Conservation (phyloP, 2,797 vertebrate genomes). For the Salarias fasciatus region DNA sequence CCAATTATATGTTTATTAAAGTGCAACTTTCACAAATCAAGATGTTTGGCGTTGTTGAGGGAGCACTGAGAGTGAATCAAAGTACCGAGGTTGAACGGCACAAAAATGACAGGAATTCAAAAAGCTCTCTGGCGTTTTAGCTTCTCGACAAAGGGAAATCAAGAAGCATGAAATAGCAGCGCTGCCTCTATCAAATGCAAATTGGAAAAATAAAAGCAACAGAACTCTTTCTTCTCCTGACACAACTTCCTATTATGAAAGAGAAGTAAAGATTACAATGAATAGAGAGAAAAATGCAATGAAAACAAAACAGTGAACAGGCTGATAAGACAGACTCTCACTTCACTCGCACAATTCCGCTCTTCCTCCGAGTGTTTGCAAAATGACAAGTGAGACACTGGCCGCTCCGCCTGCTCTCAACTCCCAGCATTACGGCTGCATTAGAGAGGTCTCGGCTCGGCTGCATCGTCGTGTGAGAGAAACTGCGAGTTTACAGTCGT, state of each 20-base stretch:
- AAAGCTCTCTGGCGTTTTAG: neutral
- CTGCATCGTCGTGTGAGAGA: slow-evolving; percentile 6
- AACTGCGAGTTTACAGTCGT: slow-evolving; percentile 35
- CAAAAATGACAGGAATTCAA: neutral
- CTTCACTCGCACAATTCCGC: slow-evolving; percentile 18
- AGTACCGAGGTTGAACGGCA: neutral
- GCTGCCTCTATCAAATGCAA: neutral
- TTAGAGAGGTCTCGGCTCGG: slow-evolving; percentile 6
- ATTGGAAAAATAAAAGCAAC: neutral
- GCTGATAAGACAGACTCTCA: neutral
- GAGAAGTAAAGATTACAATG: slow-evolving; percentile 6
- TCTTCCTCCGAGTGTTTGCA: slow-evolving; percentile 15
- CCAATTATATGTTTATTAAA: too few species aligned
- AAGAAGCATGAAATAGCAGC: slow-evolving; percentile 20
- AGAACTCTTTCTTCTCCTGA: neutral
- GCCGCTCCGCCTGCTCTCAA: slow-evolving; percentile 13
- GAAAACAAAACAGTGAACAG: slow-evolving; percentile 15
- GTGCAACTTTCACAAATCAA: neutral
- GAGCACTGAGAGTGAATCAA: neutral
- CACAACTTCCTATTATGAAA: neutral
- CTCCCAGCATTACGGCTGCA: slow-evolving; percentile 30
- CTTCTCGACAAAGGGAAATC: neutral
- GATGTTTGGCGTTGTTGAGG: neutral
- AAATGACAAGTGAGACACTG: slow-evolving; percentile 17
- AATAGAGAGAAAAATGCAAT: neutral